Evolutionary conservation across 2,888 invertebrate genomes (phyloP).

Genomic region (Anaspis maculata): DNA sequence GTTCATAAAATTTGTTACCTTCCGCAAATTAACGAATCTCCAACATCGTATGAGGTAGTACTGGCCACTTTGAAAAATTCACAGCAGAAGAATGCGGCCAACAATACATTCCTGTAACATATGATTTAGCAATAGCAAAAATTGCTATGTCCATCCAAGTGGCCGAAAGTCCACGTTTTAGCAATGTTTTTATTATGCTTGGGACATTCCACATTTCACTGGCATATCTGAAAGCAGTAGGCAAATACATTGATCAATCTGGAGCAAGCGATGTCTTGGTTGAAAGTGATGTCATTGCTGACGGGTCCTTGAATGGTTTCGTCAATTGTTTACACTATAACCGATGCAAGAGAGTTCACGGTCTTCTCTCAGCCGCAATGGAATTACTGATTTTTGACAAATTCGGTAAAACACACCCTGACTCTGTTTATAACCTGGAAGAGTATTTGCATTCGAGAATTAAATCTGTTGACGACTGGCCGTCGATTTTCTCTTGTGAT

Average conservation of each 20-base stretch:
- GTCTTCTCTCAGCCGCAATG: neutral
- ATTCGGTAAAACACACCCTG: neutral
- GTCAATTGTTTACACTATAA: neutral
- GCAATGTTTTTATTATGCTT: neutral
- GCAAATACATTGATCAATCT: conserved; percentile 1
- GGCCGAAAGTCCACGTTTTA: conserved; percentile 16
- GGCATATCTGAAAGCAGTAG: conserved; percentile 3
- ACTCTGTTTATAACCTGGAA: too few species aligned
- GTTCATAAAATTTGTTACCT: conserved; percentile 26
- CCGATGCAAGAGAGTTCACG: neutral
- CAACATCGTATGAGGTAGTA: conserved; percentile 23
- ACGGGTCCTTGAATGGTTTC: neutral
- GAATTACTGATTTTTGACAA: neutral
- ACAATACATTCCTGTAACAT: conserved; percentile 23
- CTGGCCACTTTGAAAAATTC: conserved; percentile 20
- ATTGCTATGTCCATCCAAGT: conserved; percentile 20
- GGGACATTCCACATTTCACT: conserved; percentile 2
- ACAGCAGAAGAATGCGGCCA: conserved; percentile 23
- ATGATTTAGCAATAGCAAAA: conserved; percentile 26
- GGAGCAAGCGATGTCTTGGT: neutral
- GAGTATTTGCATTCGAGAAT: too few species aligned
- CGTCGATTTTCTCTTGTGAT: too few species aligned
- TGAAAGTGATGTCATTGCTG: neutral
- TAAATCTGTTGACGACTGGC: too few species aligned
- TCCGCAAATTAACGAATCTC: conserved; percentile 28